Evolutionary conservation across 2,113 vertebrate species (phyloP).

Genomic region (Dasyprocta punctata): DNA sequence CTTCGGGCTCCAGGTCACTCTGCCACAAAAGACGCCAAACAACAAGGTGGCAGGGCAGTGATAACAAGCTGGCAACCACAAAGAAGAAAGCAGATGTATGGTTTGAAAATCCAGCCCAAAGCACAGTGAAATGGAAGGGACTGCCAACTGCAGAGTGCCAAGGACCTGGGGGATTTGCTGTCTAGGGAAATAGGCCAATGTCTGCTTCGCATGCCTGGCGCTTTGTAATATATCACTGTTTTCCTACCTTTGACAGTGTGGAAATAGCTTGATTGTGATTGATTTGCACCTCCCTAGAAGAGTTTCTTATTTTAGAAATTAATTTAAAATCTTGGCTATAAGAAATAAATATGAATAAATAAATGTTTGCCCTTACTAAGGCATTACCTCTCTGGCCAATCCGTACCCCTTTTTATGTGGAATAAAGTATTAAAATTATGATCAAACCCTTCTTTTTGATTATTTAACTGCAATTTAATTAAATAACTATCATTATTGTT

Average conservation of each 20-base stretch:
- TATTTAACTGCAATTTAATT: conserved; percentile 6
- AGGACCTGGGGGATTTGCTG: not conserved
- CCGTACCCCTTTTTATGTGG: not conserved
- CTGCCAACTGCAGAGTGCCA: not conserved
- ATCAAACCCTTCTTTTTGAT: conserved; percentile 43
- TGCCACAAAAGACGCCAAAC: not conserved
- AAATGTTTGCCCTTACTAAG: not conserved
- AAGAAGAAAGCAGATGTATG: conserved; percentile 36
- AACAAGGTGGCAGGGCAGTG: not conserved
- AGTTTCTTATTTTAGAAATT: conserved; percentile 4
- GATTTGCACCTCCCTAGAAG: not conserved
- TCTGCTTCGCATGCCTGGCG: not conserved
- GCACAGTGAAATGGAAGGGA: not conserved
- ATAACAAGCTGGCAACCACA: conserved; percentile 45
- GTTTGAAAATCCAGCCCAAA: not conserved
- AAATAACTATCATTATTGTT: not conserved
- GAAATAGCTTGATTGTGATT: not conserved
- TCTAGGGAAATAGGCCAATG: no score
- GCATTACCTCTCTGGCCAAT: not conserved
- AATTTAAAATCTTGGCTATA: conserved; percentile 24
- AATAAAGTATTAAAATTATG: conserved; percentile 9
- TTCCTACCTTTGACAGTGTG: not conserved
- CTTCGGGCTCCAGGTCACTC: not conserved
- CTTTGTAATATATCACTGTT: not conserved
- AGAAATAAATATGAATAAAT: conserved; percentile 1